These are phyloP conservation scores for Capricornis sumatraensis DNA, from an alignment of 2,113 vertebrate species.

Conservation along the genomic window DNA sequence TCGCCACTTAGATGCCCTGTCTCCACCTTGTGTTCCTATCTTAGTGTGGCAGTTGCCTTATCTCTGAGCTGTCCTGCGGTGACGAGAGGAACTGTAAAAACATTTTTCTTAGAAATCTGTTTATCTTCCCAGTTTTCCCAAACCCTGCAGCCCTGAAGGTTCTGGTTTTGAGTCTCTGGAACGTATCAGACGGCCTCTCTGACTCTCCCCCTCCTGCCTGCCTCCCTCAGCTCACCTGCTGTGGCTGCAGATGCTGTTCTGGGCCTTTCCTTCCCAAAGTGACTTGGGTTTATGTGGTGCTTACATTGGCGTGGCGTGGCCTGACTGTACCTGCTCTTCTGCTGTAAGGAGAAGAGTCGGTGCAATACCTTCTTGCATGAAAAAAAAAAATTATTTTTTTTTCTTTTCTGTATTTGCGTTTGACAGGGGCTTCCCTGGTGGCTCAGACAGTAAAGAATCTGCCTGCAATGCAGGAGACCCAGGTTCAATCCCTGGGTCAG, in stretches of 20 bases:
- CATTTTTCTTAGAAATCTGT: conserved; percentile 42
- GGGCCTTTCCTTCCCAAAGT: fast-evolving
- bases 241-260: not conserved
- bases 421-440: not conserved
- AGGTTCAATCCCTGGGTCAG: not conserved
- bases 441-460: not conserved
- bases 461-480: not conserved
- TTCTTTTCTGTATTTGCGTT: not conserved
- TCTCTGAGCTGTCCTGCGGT: not conserved
- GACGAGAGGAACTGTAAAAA: not conserved
- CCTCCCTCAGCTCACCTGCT: not conserved
- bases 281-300: not conserved
- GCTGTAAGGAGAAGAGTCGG: not conserved
- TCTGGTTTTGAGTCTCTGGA: not conserved
- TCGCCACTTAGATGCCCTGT: not conserved
- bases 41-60: not conserved
- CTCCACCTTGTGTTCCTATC: not conserved
- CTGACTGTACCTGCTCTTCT: not conserved
- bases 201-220: not conserved
- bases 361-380: not conserved
- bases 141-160: not conserved
- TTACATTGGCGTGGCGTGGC: fast-evolving
- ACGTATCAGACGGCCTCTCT: fast-evolving
- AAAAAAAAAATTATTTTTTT: not conserved
- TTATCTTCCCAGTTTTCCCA: conserved; percentile 13